Evolutionary conservation across 2,888 invertebrate species (phyloP).

Genomic region (Oligia latruncula): DNA sequence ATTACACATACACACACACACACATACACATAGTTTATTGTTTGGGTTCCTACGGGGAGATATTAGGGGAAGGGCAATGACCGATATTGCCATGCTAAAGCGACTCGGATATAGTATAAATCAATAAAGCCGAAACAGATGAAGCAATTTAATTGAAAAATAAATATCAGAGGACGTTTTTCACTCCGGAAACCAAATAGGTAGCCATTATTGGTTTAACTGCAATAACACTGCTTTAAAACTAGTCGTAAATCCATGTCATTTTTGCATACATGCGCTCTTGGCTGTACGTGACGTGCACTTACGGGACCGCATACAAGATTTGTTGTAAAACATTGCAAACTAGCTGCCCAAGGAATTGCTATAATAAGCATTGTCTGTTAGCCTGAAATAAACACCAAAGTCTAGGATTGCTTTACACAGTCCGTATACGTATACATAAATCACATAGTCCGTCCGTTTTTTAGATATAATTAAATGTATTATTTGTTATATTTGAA

Average conservation of each 20-base stretch:
- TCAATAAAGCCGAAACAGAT: slow-evolving; percentile 30
- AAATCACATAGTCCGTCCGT: too few species aligned
- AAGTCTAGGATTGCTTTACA: not conserved
- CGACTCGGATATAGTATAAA: slow-evolving; percentile 12
- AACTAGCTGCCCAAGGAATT: not conserved
- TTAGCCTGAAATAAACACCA: slow-evolving; percentile 5
- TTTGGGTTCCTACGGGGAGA: not conserved
- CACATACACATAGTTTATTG: too few species aligned
- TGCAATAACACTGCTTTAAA: slow-evolving; percentile 26
- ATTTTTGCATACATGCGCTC: slow-evolving; percentile 21
- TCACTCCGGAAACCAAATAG: slow-evolving; percentile 19
- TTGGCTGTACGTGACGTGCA: slow-evolving; percentile 5
- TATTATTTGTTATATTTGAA: too few species aligned
- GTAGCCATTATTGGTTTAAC: slow-evolving; percentile 29
- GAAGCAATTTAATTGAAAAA: slow-evolving; percentile 33
- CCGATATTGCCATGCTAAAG: not conserved
- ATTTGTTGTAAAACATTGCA: slow-evolving; percentile 34
- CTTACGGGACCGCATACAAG: slow-evolving; percentile 17
- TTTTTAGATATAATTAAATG: too few species aligned
- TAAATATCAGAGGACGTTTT: slow-evolving; percentile 29
- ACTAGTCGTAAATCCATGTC: slow-evolving; percentile 31
- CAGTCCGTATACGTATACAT: not conserved
- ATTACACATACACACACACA: too few species aligned
- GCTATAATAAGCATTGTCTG: slow-evolving; percentile 24
- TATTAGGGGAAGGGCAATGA: not conserved